Conservation (phyloP, 2,888 invertebrate genomes). For the Drosophila limbata region DNA sequence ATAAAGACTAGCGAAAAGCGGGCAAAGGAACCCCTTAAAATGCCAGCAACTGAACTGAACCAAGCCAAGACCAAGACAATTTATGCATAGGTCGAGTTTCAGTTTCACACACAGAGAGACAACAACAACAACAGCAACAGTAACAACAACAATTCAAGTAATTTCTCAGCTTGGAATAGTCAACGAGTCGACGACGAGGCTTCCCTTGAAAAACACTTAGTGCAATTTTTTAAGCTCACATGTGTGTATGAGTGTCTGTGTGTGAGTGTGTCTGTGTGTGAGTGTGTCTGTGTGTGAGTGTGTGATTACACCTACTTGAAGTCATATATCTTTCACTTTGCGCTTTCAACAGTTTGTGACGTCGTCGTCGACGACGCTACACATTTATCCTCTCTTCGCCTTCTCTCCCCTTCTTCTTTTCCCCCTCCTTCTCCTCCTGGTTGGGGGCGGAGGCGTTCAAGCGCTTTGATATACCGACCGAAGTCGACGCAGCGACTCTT, state of each 20-base stretch:
- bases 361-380: constrained; percentile 64
- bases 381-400: constrained; percentile 55
- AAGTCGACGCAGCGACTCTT: constrained; percentile 52
- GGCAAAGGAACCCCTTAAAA: constrained; percentile 49
- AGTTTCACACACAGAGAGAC: constrained; percentile 39
- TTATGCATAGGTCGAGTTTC: constrained; percentile 70
- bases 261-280: constrained; percentile 42
- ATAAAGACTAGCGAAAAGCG: constrained; percentile 9
- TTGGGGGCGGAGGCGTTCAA: constrained; percentile 57
- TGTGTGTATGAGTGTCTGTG: constrained; percentile 28
- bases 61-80: constrained; percentile 56
- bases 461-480: constrained; percentile 76
- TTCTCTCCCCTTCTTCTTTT: neutral
- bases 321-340: constrained; percentile 81
- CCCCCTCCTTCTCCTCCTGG: neutral
- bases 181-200: constrained; percentile 50
- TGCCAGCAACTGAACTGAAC: constrained; percentile 32
- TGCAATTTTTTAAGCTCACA: constrained; percentile 65
- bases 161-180: constrained; percentile 67
- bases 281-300: constrained; percentile 41
- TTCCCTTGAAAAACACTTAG: constrained; percentile 74
- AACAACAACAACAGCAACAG: constrained; percentile 9
- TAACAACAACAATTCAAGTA: constrained; percentile 43
- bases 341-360: constrained; percentile 82
- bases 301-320: constrained; percentile 79